These are phyloP conservation scores for Cynodonichthys magdalenae DNA, from an alignment of 2,797 vertebrate species.

Conservation along the genomic window DNA sequence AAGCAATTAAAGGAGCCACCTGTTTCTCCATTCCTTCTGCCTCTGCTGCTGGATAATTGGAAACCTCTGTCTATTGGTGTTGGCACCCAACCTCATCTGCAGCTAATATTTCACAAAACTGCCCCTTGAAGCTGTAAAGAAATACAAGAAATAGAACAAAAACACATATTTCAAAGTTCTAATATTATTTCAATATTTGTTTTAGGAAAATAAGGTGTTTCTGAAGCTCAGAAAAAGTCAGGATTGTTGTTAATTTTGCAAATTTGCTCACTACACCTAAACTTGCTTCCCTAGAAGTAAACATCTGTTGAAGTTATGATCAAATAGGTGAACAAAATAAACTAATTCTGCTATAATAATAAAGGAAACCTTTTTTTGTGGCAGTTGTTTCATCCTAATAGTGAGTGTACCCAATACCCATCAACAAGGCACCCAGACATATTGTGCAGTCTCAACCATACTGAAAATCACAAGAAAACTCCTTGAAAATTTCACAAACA, in stretches of 20 bases:
- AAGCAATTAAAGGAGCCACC: constrained; percentile 83
- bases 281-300: neutral
- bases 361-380: neutral
- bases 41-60: constrained; percentile 74
- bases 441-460: neutral
- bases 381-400: constrained; percentile 5
- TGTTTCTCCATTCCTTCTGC: constrained; percentile 72
- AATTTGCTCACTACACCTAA: neutral
- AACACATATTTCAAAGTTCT: constrained; percentile 8
- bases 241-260: neutral
- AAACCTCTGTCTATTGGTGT: constrained; percentile 75
- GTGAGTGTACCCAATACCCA: constrained; percentile 8
- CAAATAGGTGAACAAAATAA: constrained; percentile 3
- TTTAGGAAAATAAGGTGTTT: neutral
- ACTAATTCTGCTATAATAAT: neutral
- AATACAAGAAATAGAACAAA: constrained; percentile 27
- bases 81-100: constrained; percentile 63
- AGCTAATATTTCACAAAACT: constrained; percentile 67
- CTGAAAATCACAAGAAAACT: neutral
- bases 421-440: neutral
- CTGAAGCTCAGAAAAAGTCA: neutral
- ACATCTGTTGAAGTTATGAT: neutral
- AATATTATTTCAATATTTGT: constrained; percentile 5
- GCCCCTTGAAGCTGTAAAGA: constrained; percentile 46
- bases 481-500: neutral